A percentile compares a stretch with the other conserved stretches of the same genome.
These are phyloP conservation scores for Emydoidea blandingii DNA, from an alignment of 2,797 vertebrate genomes.

Conservation along the genomic window DNA sequence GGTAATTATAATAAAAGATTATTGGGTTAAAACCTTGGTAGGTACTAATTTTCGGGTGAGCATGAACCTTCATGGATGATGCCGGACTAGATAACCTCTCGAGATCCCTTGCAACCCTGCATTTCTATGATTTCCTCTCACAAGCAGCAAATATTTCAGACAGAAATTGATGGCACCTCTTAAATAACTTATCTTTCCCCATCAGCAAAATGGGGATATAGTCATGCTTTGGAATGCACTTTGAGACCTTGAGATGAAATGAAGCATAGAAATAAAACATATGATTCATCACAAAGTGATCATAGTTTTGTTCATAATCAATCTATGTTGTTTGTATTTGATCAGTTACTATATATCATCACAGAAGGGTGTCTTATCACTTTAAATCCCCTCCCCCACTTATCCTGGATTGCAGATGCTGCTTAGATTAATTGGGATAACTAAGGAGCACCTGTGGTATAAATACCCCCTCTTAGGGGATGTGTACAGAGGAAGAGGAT, in stretches of 20 bases:
- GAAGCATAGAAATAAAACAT: neutral
- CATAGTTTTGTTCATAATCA: neutral
- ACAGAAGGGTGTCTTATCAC: slow-evolving; percentile 17
- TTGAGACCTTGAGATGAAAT: neutral
- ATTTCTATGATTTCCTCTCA: neutral
- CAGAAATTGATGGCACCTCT: neutral
- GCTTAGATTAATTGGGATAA: slow-evolving; percentile 48
- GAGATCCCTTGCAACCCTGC: neutral
- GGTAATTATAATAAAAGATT: neutral
- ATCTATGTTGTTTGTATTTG: neutral
- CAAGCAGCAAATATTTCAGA: neutral
- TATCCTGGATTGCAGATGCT: slow-evolving; percentile 52
- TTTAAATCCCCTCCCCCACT: slow-evolving; percentile 48
- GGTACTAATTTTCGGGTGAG: neutral
- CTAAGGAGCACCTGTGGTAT: slow-evolving; percentile 53
- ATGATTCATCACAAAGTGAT: neutral
- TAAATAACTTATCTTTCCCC: neutral
- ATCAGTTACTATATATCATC: neutral
- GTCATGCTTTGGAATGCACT: neutral
- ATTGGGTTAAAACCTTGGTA: neutral
- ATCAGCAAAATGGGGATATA: neutral
- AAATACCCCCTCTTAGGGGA: slow-evolving; percentile 45
- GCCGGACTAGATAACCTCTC: neutral
- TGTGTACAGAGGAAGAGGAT: slow-evolving; percentile 20
- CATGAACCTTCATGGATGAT: neutral